phyloP scores from a whole-genome alignment of 1,140 invertebrate genomes.

The Caenorhabditis inopinata region DNA sequence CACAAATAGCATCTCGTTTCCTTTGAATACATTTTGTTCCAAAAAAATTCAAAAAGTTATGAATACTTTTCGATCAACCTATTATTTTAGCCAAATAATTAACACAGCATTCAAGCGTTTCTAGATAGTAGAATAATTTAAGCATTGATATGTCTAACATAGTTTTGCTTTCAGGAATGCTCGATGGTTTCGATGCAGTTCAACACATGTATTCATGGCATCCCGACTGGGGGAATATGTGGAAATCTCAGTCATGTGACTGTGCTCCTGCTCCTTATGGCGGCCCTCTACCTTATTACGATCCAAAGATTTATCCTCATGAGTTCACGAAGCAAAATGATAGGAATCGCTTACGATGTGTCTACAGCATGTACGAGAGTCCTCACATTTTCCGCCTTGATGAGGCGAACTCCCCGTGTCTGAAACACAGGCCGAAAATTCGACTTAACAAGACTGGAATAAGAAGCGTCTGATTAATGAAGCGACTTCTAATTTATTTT shows the following conservation, averaged over 20 bases:
- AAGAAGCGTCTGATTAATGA: too few relatives aligned
- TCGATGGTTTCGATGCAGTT: conserved; percentile 55
- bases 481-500: background rate
- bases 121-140: too few relatives aligned
- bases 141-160: too few relatives aligned
- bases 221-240: conserved; percentile 63
- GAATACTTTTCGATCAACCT: too few relatives aligned
- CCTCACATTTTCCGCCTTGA: conserved; percentile 50
- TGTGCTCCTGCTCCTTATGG: conserved; percentile 59
- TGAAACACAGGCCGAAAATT: conserved; percentile 44
- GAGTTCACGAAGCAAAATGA: conserved; percentile 58
- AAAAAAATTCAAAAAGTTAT: too few relatives aligned
- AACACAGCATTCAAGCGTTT: too few relatives aligned
- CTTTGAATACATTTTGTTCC: too few relatives aligned
- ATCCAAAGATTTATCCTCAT: conserved; percentile 60
- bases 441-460: conserved; percentile 40
- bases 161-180: conserved; percentile 55
- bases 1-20: too few relatives aligned
- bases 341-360: conserved; percentile 54
- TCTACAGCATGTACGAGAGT: conserved; percentile 56
- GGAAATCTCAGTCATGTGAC: conserved; percentile 57
- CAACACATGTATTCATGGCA: conserved; percentile 58
- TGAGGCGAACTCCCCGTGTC: conserved; percentile 39
- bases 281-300: conserved; percentile 57
- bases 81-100: too few relatives aligned